Conservation (phyloP, 2,113 vertebrate species). For the Orthonyx spaldingii region DNA sequence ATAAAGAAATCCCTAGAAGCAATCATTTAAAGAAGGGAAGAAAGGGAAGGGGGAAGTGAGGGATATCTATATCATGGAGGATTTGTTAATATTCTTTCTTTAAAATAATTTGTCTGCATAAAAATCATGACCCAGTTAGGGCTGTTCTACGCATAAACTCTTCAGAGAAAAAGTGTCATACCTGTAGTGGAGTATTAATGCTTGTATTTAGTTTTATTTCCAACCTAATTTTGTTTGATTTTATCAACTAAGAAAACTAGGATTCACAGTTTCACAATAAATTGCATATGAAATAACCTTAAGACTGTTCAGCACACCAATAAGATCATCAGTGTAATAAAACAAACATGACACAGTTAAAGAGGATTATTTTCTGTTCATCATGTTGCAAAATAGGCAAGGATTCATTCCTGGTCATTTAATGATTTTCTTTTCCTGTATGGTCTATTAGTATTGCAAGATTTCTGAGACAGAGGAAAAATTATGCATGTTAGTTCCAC, state of each 20-base stretch:
- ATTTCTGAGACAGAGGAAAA: not conserved
- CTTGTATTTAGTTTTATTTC: not conserved
- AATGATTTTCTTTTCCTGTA: slow-evolving; percentile 5
- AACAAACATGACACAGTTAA: not conserved
- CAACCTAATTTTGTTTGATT: not conserved
- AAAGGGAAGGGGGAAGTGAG: fast-evolving
- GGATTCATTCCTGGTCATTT: not conserved
- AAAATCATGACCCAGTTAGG: not conserved
- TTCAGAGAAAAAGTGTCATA: not conserved
- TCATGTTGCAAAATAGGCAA: not conserved
- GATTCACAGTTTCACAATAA: not conserved
- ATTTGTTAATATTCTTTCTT: not conserved
- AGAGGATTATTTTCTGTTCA: slow-evolving; percentile 7
- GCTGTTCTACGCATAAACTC: not conserved
- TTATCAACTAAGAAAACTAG: not conserved
- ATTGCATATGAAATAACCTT: not conserved
- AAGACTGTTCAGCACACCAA: not conserved
- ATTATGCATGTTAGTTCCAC: slow-evolving; percentile 16
- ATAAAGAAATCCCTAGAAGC: not conserved
- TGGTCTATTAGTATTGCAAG: slow-evolving; percentile 15
- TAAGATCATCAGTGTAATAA: not conserved
- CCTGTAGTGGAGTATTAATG: not conserved
- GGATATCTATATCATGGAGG: not conserved
- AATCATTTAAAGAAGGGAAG: not conserved
- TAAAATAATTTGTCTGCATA: not conserved